phyloP scores from a whole-genome alignment of 1,140 invertebrate species.

The Drosophila nigromelanica region DNA sequence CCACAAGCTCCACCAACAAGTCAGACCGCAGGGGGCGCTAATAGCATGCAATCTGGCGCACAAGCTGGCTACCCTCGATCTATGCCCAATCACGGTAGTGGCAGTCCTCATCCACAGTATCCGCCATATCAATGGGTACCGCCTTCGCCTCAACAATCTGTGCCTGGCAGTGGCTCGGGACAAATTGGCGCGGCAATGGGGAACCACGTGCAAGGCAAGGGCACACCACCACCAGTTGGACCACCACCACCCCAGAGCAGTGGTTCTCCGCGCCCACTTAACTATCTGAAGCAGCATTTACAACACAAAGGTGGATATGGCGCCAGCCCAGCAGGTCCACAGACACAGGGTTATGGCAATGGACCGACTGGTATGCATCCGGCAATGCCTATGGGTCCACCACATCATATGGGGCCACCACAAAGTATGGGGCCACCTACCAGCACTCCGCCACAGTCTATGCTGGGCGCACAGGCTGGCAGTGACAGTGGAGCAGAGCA shows the following conservation, averaged over 20 bases:
- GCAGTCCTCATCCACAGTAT: slow-evolving; percentile 85
- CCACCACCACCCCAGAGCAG: slow-evolving; percentile 69
- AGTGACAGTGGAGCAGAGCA: slow-evolving; percentile 77
- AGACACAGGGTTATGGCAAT: slow-evolving; percentile 86
- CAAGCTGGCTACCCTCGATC: slow-evolving; percentile 85
- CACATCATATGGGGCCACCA: slow-evolving; percentile 86
- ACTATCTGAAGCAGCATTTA: slow-evolving; percentile 89
- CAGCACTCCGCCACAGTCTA: slow-evolving; percentile 74
- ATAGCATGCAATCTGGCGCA: slow-evolving; percentile 83
- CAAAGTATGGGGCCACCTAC: slow-evolving; percentile 85
- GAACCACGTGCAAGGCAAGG: slow-evolving; percentile 82
- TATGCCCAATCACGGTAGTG: slow-evolving; percentile 85
- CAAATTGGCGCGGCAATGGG: slow-evolving; percentile 68
- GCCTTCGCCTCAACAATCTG: slow-evolving; percentile 75
- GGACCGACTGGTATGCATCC: slow-evolving; percentile 83
- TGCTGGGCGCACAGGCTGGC: slow-evolving; percentile 61
- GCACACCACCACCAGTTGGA: slow-evolving; percentile 71
- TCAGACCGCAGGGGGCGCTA: slow-evolving; percentile 66
- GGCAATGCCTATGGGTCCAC: slow-evolving; percentile 85
- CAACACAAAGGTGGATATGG: slow-evolving; percentile 87
- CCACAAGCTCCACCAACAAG: slow-evolving; percentile 73
- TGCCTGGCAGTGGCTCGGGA: slow-evolving; percentile 65
- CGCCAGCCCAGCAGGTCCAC: slow-evolving; percentile 86
- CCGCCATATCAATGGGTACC: slow-evolving; percentile 84
- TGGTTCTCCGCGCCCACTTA: slow-evolving; percentile 84